Evolutionary conservation across 37 sponge, comb jelly and placozoan species (phyloP).

Genomic region (Hexactinellida sp.): DNA sequence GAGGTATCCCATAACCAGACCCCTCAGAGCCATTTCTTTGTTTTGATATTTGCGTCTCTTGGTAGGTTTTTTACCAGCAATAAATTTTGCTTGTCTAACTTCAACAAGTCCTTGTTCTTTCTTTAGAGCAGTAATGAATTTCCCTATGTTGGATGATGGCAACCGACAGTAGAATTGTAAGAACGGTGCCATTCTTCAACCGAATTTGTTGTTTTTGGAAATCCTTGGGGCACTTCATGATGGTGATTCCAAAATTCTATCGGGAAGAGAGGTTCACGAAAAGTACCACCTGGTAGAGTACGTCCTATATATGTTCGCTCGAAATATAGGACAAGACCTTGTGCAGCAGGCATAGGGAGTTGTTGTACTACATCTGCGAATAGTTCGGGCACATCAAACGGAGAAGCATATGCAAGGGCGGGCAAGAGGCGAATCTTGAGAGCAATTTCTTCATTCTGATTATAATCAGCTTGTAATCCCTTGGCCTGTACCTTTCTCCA

Average conservation of each 20-base stretch:
- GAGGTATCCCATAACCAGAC: too few relatives aligned
- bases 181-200: neutral
- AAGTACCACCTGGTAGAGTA: neutral
- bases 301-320: neutral
- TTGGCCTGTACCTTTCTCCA: too few relatives aligned
- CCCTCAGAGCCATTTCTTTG: too few relatives aligned
- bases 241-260: neutral
- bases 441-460: neutral
- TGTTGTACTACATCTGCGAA: neutral
- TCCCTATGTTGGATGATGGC: neutral
- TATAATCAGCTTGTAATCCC: constrained; percentile 8
- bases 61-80: neutral
- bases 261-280: neutral
- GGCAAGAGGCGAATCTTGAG: neutral
- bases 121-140: neutral
- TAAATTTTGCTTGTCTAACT: neutral
- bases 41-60: too few relatives aligned
- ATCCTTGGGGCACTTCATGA: neutral
- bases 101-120: neutral
- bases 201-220: neutral
- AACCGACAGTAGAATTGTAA: neutral
- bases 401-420: neutral
- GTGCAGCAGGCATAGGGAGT: neutral
- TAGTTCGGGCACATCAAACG: neutral
- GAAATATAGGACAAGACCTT: neutral